Conservation (phyloP, 2,113 vertebrate species). For the Condylura cristata region DNA sequence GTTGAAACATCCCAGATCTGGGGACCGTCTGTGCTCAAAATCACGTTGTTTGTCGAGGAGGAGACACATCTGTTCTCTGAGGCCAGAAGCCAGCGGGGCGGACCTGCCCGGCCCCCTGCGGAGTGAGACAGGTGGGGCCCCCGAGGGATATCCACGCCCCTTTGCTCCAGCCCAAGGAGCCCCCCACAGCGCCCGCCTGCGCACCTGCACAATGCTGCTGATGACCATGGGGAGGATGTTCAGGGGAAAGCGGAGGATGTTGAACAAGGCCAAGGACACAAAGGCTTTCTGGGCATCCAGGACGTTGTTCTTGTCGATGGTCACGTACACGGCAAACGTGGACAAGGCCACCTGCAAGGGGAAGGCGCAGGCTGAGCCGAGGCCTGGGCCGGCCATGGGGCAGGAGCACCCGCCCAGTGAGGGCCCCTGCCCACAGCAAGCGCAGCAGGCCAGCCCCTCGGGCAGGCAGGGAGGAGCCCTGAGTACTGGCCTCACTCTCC, state of each 20-base stretch:
- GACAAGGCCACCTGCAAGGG: slow-evolving; percentile 88
- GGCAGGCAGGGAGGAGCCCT: too few relatives aligned
- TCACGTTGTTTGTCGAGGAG: not conserved
- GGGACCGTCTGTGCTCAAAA: too few relatives aligned
- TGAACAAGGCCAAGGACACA: slow-evolving; percentile 95
- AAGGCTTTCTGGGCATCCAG: slow-evolving; percentile 96
- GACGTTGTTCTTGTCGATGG: slow-evolving; percentile 85
- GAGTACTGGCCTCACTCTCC: not conserved
- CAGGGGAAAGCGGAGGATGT: slow-evolving; percentile 96
- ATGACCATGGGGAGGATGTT: slow-evolving; percentile 98
- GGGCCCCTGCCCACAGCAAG: not conserved
- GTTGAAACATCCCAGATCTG: too few relatives aligned
- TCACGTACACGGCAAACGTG: slow-evolving; percentile 92
- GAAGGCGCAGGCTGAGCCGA: not conserved
- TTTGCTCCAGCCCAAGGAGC: not conserved
- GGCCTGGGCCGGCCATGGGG: not conserved
- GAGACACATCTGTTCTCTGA: not conserved
- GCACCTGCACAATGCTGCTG: slow-evolving; percentile 95
- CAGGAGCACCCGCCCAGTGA: accelerated
- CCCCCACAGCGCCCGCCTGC: not conserved
- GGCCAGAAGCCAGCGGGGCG: accelerated
- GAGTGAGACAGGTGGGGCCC: accelerated
- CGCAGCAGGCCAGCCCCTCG: too few relatives aligned
- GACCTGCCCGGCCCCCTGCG: accelerated
- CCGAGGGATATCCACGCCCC: accelerated